Evolutionary conservation across 1,140 invertebrate species (phyloP).

Genomic region (Leptinotarsa undecemlineata): DNA sequence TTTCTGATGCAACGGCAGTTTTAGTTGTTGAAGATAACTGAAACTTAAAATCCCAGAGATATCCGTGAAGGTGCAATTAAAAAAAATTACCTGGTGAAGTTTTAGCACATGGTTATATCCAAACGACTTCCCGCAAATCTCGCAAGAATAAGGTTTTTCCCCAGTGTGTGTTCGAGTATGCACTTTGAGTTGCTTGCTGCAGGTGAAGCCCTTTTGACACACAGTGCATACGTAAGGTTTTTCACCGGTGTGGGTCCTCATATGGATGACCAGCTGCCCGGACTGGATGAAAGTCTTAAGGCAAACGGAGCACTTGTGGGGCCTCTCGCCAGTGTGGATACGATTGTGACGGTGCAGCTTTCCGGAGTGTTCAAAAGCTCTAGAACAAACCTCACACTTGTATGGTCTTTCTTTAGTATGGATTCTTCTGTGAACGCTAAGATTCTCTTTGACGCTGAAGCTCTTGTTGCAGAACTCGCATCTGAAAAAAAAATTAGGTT

Average conservation of each 20-base stretch:
- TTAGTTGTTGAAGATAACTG: no score
- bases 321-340: conserved; percentile 88
- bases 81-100: conserved; percentile 66
- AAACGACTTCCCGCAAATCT: conserved; percentile 77
- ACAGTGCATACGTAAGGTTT: conserved; percentile 86
- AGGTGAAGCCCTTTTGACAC: conserved; percentile 86
- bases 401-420: conserved; percentile 87
- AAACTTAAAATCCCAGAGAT: no score
- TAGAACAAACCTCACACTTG: conserved; percentile 86
- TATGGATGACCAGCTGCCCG: conserved; percentile 83
- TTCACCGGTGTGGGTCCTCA: conserved; percentile 86
- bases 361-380: conserved; percentile 91
- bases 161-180: conserved; percentile 83
- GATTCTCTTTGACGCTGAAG: conserved; percentile 90
- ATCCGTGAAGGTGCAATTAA: not conserved
- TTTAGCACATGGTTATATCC: conserved; percentile 85
- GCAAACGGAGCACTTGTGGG: conserved; percentile 92
- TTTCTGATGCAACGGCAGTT: no score
- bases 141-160: conserved; percentile 74
- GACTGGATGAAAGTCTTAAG: conserved; percentile 89
- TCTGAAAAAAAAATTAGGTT: conserved; percentile 47
- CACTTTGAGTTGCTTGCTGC: conserved; percentile 88
- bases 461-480: conserved; percentile 92
- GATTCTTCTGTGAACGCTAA: conserved; percentile 88
- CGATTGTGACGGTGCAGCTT: conserved; percentile 91